Percentiles rank a stretch among this genome's conserved stretches.
phyloP scores from a whole-genome alignment of 1,140 invertebrate species.

The Megalonaias nervosa region DNA sequence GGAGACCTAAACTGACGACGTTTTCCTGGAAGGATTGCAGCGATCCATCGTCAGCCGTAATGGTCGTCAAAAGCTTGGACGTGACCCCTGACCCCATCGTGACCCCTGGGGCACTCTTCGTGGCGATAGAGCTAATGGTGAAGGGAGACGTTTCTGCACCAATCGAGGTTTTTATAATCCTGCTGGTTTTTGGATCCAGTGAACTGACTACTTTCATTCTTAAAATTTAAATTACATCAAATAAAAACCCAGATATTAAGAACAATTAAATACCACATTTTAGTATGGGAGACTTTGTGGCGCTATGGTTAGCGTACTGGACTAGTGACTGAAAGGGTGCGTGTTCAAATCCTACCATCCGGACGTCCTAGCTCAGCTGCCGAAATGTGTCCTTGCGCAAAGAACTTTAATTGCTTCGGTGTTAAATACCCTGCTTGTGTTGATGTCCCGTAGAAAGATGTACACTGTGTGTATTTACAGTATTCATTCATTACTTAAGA shows the following conservation, averaged over 20 bases:
- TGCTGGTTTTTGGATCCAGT: not conserved
- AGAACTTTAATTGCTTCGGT: too few relatives aligned
- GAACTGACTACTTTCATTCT: not conserved
- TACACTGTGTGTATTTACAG: too few relatives aligned
- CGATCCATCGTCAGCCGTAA: conserved; percentile 3
- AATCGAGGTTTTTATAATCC: not conserved
- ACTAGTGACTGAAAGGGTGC: too few relatives aligned
- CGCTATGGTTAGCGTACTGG: too few relatives aligned
- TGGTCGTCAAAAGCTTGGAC: conserved; percentile 9
- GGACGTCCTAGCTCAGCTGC: too few relatives aligned
- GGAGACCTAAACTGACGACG: conserved; percentile 7
- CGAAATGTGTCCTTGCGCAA: too few relatives aligned
- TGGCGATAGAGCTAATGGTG: conserved; percentile 7
- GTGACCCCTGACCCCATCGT: conserved; percentile 27
- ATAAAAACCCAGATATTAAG: not conserved
- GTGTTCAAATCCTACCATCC: too few relatives aligned
- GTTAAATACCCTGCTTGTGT: too few relatives aligned
- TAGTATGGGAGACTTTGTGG: too few relatives aligned
- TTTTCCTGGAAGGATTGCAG: conserved; percentile 32
- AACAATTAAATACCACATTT: too few relatives aligned
- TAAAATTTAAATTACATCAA: not conserved
- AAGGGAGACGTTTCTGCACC: not conserved
- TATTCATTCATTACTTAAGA: too few relatives aligned
- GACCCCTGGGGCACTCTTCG: conserved; percentile 24
- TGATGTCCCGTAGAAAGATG: too few relatives aligned